Conservation (phyloP, 2,797 vertebrate genomes). For the Heliangelus exortis region DNA sequence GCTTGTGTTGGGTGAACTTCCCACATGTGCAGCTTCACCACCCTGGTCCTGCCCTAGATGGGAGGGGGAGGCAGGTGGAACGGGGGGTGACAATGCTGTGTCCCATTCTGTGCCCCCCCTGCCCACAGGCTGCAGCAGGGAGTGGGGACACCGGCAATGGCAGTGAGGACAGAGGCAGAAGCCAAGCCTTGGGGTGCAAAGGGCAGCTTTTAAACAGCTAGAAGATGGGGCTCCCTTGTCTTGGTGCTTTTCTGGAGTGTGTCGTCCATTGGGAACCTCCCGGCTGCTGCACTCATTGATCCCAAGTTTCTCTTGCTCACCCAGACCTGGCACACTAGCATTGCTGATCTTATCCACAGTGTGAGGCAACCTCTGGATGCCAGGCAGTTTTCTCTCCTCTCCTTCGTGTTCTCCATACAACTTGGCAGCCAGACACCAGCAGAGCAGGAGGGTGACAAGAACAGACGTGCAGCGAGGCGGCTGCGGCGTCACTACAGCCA, state of each 20-base stretch:
- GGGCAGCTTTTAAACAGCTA: neutral
- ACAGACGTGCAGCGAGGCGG: neutral
- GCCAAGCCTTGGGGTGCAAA: neutral
- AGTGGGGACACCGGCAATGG: neutral
- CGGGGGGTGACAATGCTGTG: rapidly evolving
- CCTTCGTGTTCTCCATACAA: neutral
- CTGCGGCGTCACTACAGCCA: rapidly evolving
- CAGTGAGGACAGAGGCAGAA: neutral
- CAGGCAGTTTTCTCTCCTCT: neutral
- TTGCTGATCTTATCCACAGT: neutral
- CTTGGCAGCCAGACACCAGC: neutral
- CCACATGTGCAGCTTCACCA: rapidly evolving
- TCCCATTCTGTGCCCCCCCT: neutral
- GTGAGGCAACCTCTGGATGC: neutral
- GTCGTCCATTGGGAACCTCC: neutral
- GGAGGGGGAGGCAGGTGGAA: neutral
- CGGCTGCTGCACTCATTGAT: neutral
- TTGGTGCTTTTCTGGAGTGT: neutral
- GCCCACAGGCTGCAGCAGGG: neutral
- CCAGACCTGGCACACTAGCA: rapidly evolving
- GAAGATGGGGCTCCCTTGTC: neutral
- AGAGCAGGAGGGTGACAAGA: constrained; percentile 40
- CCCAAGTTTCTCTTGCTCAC: neutral
- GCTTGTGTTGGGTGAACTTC: neutral
- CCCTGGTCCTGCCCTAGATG: neutral